A percentile compares a stretch with the other conserved stretches of the same genome.
These are phyloP conservation scores for Silurus lanzhouensis DNA, from an alignment of 2,797 vertebrate genomes.

Conservation along the genomic window DNA sequence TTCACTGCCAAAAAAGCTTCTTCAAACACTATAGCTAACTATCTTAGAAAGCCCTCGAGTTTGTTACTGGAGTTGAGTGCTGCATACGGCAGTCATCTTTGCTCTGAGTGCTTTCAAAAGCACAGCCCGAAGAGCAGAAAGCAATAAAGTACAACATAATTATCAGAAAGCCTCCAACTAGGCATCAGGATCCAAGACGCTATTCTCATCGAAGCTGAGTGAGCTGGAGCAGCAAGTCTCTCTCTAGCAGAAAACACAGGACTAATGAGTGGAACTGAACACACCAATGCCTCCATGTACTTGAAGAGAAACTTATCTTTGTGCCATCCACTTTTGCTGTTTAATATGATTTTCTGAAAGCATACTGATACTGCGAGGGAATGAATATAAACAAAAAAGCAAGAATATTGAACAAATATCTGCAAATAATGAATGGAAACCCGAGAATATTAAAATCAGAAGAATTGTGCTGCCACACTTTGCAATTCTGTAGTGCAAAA, in stretches of 20 bases:
- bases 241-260: not conserved
- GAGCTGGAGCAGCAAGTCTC: not conserved
- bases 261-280: not conserved
- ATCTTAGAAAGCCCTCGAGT: not conserved
- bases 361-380: not conserved
- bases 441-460: not conserved
- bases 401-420: not conserved
- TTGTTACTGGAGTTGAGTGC: not conserved
- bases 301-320: not conserved
- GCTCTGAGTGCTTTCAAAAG: not conserved
- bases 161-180: conserved; percentile 10
- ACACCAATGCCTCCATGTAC: not conserved
- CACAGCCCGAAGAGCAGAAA: not conserved
- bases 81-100: not conserved
- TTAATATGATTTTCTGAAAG: not conserved
- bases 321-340: not conserved
- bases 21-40: not conserved
- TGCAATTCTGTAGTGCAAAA: not conserved
- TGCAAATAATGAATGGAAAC: not conserved
- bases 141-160: not conserved
- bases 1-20: not conserved
- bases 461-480: not conserved
- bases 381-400: not conserved
- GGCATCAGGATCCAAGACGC: not conserved
- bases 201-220: not conserved